Base-by-base conservation (phyloP, 2,888 invertebrate species). In the Drosophila crucigera region DNA sequence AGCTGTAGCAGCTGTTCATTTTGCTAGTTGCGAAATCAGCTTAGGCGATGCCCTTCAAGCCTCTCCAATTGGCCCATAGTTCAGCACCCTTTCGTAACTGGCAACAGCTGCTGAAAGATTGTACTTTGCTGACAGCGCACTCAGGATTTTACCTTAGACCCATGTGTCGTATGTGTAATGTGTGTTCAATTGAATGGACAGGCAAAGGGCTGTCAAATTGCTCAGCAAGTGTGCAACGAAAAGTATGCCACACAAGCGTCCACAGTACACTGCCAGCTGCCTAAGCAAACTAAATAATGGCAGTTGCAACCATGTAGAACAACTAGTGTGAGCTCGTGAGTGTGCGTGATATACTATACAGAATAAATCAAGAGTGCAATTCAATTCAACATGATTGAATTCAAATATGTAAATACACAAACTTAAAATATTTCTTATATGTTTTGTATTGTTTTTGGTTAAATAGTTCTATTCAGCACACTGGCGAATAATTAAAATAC, bases 141-240 rank as follows among this genome's bases (percentile, higher is more conserved):
- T 70, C 22, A 70, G 78, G 68, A 73, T 81, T 78, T 64, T 54
- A 68, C 68, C 73, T 78, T 52, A 41, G 78, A 72, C 54, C 79
- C 82, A 80, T 68, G 80, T 72, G 80, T 80, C 80, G 83, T 72
- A 79, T 80, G 80, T 72, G 83, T 76, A 76, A 80, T 82, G 71
- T 55, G 76, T 73, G 80, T 76, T 82, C 80, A 82, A 80, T 80
- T 80, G 80, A 76, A 82, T 53, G 83, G 80, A 82, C 79, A 82
- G 82, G 53, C 78, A 78, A 78, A 78, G 73, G 68, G 64, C 41
- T n/a, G 65, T 22, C 62, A 72, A 71, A 80, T 71, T 71, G 77
- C 67, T 66, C 47, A 66, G 62, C 60, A 65, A 73, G 39, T 47
- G 43, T 52, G 62, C 61, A 43, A 35, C 22, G 41, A 56, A 30